Base-by-base conservation (phyloP, 2,797 vertebrate genomes). In the Sciurus carolinensis region DNA sequence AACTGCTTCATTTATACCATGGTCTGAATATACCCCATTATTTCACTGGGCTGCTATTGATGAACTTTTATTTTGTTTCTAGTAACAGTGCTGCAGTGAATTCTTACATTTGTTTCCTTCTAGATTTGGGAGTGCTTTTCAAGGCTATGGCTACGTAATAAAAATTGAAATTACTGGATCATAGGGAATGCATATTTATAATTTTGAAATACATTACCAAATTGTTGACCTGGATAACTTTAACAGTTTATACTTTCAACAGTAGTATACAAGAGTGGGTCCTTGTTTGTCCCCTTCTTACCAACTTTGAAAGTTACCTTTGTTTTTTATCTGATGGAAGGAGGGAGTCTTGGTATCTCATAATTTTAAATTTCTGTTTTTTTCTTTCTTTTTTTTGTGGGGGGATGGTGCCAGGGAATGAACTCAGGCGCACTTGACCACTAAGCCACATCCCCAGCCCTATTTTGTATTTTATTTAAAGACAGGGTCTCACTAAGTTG, bases 121-220 rank as follows among this genome's bases (percentile, higher is more conserved):
- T 76, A 2, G 81, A 30, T 94, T 39, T 52, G 52, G 11, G 42
- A 30, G 33, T 67, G 9, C 42, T 54, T 87, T 22, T 85, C 30
- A 42, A 33, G 36, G 8, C 11, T 39, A 17, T n/a, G 36, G 8
- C 11, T 39, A 17, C 28, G 6, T 47, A 54, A 67, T 66, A 44
- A 80, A 83, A 82, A 77, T 47, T 87, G 76, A 59, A 30, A 50
- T 81, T 54, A 59, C 11, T 69, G 69, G 22, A 59, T 59, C 57
- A 24, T 59, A 59, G 57, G 57, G 57, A 7, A 59, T 59, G 22
- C 22, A 59, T 20, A 59, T 59, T 59, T 87, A 30, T 67, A 83
- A 26, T 91, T 88, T 83, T 84, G 72, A 83, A 91, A 79, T 87
- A 22, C 57, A 26, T 83, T 72, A 64, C 79, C 66, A 54, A 22